Evolutionary conservation across 2,888 invertebrate species (phyloP).

Genomic region (Caenorhabditis japonica): DNA sequence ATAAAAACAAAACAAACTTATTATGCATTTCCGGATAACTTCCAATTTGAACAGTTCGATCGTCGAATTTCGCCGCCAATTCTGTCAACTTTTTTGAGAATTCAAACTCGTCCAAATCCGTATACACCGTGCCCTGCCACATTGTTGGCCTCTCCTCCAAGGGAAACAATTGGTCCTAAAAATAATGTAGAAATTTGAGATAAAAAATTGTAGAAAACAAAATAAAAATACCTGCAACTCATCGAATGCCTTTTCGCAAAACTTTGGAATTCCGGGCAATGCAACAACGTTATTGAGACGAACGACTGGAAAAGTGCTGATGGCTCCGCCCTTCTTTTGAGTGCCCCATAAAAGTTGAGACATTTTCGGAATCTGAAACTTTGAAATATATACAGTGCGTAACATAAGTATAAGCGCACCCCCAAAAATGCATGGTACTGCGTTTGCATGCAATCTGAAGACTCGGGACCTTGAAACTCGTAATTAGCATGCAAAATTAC

Average conservation of each 20-base stretch:
- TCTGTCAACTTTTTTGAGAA: conserved; percentile 79
- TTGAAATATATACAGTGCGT: no score
- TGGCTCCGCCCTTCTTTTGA: conserved; percentile 74
- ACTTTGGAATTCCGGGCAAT: conserved; percentile 84
- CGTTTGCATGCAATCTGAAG: no score
- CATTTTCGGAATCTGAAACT: conserved; percentile 78
- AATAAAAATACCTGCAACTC: conserved; percentile 76
- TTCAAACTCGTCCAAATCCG: conserved; percentile 78
- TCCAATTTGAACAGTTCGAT: conserved; percentile 80
- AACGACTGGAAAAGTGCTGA: conserved; percentile 80
- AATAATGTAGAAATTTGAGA: no score
- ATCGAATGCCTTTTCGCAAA: conserved; percentile 79
- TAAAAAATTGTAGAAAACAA: not conserved
- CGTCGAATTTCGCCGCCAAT: conserved; percentile 79
- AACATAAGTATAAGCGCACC: no score
- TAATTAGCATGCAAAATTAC: no score
- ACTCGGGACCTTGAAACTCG: no score
- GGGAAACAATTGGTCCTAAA: conserved; percentile 71
- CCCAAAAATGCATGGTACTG: no score
- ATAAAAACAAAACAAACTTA: conserved; percentile 70
- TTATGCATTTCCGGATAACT: conserved; percentile 81
- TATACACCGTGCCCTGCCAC: conserved; percentile 74
- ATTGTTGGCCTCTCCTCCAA: conserved; percentile 48
- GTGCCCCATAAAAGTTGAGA: conserved; percentile 80
- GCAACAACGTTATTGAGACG: conserved; percentile 82